Percentiles rank a stretch among this genome's conserved stretches.
Evolutionary conservation across 2,888 invertebrate species (phyloP).

Genomic region (Leucophora obtusa): DNA sequence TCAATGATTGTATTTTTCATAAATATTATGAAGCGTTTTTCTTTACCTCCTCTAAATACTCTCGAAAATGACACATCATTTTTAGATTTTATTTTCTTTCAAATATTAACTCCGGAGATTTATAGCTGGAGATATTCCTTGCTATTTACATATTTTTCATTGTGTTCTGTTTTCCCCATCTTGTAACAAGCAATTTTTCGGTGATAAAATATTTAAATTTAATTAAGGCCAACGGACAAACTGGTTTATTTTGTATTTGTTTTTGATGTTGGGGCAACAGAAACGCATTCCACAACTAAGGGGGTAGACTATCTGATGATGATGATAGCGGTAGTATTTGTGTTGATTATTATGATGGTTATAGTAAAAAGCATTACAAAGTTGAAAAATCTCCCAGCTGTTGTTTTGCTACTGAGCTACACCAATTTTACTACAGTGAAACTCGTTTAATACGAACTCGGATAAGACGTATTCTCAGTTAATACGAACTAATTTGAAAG

Average conservation of each 20-base stretch:
- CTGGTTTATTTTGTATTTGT: constrained; percentile 57
- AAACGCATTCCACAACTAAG: neutral
- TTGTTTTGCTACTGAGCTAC: neutral
- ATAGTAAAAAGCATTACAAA: constrained; percentile 9
- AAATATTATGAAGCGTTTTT: no score
- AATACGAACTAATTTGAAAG: no score
- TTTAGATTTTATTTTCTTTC: no score
- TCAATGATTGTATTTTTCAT: no score
- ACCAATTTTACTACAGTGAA: neutral
- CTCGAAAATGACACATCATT: no score
- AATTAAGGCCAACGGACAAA: constrained; percentile 78
- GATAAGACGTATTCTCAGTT: no score
- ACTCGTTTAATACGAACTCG: no score
- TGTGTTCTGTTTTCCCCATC: constrained; percentile 27
- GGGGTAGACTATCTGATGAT: neutral
- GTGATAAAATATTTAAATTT: constrained; percentile 79
- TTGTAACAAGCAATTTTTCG: constrained; percentile 75
- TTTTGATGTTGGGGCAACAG: constrained; percentile 4
- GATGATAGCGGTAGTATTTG: neutral
- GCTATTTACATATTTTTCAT: constrained; percentile 32
- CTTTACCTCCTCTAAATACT: no score
- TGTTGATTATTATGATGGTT: constrained; percentile 16
- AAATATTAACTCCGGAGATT: no score
- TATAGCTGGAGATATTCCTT: neutral
- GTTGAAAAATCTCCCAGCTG: constrained; percentile 11